phyloP scores from a whole-genome alignment of 2,888 invertebrate genomes.

The Tinea trinotella region DNA sequence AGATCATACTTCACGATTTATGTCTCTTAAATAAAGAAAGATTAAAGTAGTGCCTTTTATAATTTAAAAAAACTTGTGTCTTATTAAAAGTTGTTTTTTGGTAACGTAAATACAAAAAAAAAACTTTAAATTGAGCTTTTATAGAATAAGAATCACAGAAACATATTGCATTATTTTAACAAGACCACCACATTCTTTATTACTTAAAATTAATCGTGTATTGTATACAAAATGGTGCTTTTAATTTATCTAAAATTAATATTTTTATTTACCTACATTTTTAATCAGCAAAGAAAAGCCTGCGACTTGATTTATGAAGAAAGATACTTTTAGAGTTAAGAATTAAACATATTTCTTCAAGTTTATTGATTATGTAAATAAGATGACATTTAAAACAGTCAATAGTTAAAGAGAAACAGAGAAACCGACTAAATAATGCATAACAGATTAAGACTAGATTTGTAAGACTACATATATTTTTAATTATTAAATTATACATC shows the following conservation, averaged over 20 bases:
- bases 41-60: constrained; percentile 19
- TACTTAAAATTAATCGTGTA: neutral
- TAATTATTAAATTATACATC: too few species aligned
- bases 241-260: neutral
- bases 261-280: neutral
- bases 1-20: too few species aligned
- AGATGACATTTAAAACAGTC: too few species aligned
- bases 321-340: neutral
- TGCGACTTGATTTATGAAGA: neutral
- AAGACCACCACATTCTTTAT: neutral
- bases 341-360: neutral
- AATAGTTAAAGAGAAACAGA: too few species aligned
- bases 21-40: too few species aligned
- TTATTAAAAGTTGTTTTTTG: constrained; percentile 15
- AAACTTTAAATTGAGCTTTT: neutral
- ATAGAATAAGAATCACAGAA: neutral
- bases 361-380: too few species aligned
- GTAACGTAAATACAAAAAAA: constrained; percentile 1
- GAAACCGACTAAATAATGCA: too few species aligned
- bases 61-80: constrained; percentile 16
- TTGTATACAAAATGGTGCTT: neutral
- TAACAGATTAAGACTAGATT: too few species aligned
- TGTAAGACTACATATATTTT: too few species aligned
- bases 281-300: neutral
- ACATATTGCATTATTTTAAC: neutral